Evolutionary conservation across 2,797 vertebrate species (phyloP).

Genomic region (Diceros bicornis): DNA sequence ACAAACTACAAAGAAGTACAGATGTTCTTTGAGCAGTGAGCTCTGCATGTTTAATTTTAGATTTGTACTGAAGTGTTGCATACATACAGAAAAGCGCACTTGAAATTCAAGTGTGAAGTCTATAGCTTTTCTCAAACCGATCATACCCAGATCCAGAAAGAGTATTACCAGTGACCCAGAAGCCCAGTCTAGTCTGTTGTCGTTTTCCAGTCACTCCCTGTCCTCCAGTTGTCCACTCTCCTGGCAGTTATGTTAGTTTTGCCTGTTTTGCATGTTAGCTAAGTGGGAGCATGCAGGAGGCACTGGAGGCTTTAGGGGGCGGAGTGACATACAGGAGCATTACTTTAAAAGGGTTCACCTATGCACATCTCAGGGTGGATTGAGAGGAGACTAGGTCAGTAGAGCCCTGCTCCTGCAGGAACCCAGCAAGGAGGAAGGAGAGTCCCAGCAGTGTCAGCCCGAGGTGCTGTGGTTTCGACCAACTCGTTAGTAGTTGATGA

Average conservation of each 20-base stretch:
- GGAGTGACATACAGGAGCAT: background rate
- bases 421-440: background rate
- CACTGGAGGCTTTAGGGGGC: background rate
- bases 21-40: background rate
- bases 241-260: no score
- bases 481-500: fast-evolving
- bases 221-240: background rate
- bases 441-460: fast-evolving
- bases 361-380: no score
- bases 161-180: background rate
- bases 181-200: background rate
- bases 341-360: background rate
- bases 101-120: no score
- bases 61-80: background rate
- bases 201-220: fast-evolving
- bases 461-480: background rate
- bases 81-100: background rate
- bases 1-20: background rate
- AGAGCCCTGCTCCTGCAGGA: no score
- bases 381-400: background rate
- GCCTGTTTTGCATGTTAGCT: background rate
- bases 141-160: background rate
- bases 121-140: background rate
- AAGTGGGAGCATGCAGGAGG: no score
- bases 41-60: background rate